phyloP scores from a whole-genome alignment of 1,140 invertebrate genomes.

The Orius laevigatus region DNA sequence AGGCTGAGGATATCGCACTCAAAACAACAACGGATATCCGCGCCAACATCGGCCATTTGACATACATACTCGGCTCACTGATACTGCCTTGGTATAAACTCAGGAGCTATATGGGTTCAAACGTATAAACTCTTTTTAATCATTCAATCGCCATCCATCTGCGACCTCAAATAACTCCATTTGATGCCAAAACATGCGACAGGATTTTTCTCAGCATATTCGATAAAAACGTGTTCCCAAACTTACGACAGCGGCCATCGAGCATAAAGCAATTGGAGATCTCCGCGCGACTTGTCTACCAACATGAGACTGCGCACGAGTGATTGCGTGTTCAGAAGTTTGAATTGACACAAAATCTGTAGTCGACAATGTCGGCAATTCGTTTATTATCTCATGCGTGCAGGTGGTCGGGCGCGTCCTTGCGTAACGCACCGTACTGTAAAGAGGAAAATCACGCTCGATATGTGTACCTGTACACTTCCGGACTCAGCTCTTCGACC shows the following conservation, averaged over 20 bases:
- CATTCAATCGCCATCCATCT: slow-evolving; percentile 54
- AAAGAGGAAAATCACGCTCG: slow-evolving; percentile 65
- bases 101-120: slow-evolving; percentile 69
- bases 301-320: slow-evolving; percentile 68
- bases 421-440: slow-evolving; percentile 64
- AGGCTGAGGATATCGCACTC: neutral
- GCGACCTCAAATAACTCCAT: slow-evolving; percentile 43
- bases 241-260: slow-evolving; percentile 66
- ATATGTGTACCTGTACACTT: slow-evolving; percentile 89
- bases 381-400: slow-evolving; percentile 31
- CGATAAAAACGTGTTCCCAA: slow-evolving; percentile 69
- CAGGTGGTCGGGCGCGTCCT: too few species aligned
- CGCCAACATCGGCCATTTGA: neutral
- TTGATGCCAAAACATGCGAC: slow-evolving; percentile 62
- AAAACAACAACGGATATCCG: slow-evolving; percentile 2
- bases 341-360: slow-evolving; percentile 75
- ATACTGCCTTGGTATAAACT: slow-evolving; percentile 49
- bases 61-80: slow-evolving; percentile 1
- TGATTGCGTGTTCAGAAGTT: slow-evolving; percentile 80
- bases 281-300: too few species aligned
- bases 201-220: slow-evolving; percentile 52
- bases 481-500: slow-evolving; percentile 67
- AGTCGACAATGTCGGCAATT: slow-evolving; percentile 52
- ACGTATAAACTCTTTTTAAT: slow-evolving; percentile 54
- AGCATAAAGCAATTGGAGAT: slow-evolving; percentile 70